Evolutionary conservation across 2,113 vertebrate genomes (phyloP).

Genomic region (Brienomyrus longianalis): DNA sequence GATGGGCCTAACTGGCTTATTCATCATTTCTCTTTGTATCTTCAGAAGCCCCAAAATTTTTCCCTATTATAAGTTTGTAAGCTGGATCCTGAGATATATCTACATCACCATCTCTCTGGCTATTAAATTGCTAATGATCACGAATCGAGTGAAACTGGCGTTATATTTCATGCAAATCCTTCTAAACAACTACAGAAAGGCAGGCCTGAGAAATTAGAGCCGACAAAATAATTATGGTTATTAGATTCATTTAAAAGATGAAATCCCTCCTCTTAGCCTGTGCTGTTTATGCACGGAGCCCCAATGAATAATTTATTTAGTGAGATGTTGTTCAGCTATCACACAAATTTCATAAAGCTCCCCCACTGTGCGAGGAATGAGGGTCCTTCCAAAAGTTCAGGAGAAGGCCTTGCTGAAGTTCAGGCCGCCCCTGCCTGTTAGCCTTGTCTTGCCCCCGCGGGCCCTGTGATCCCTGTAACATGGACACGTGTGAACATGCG

Average conservation of each 20-base stretch:
- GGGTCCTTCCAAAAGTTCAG: background rate
- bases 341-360: slow-evolving; percentile 43
- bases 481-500: background rate
- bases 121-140: background rate
- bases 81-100: background rate
- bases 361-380: slow-evolving; percentile 21
- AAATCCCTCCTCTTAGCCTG: slow-evolving; percentile 18
- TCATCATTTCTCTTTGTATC: background rate
- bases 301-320: slow-evolving; percentile 39
- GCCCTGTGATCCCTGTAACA: background rate
- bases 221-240: background rate
- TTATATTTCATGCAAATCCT: background rate
- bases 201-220: background rate
- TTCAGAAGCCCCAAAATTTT: background rate
- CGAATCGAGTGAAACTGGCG: background rate
- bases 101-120: background rate
- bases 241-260: slow-evolving; percentile 8
- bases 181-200: background rate
- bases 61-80: background rate
- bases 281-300: slow-evolving; percentile 13
- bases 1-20: background rate
- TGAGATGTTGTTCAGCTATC: slow-evolving; percentile 36
- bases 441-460: background rate
- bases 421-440: background rate
- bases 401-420: background rate